These are phyloP conservation scores for Neostethus bicornis DNA, from an alignment of 2,797 vertebrate genomes.

Conservation along the genomic window DNA sequence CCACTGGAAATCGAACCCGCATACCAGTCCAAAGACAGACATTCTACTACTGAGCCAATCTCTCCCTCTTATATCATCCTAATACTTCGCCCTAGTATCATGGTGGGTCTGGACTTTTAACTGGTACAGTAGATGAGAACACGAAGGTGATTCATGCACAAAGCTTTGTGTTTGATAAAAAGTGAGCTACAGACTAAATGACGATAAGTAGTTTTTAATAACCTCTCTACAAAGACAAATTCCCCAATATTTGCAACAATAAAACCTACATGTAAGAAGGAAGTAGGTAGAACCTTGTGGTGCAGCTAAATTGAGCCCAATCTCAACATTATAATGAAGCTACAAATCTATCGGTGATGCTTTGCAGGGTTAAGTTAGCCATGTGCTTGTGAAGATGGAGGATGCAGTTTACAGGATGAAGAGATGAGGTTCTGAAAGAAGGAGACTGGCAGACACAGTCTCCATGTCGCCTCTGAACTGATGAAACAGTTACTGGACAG, in stretches of 20 bases:
- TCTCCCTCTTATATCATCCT: no score
- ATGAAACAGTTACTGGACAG: slow-evolving; percentile 56
- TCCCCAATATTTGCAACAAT: no score
- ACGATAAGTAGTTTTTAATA: slow-evolving; percentile 1
- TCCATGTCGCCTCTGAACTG: slow-evolving; percentile 68
- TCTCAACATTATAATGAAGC: slow-evolving; percentile 38
- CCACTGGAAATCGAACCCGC: no score
- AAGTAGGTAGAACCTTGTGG: not conserved
- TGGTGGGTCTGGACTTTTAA: not conserved
- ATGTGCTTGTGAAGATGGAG: slow-evolving; percentile 44
- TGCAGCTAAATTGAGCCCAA: slow-evolving; percentile 58
- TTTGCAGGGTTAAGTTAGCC: slow-evolving; percentile 64
- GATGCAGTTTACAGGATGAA: slow-evolving; percentile 61
- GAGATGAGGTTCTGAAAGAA: slow-evolving; percentile 97
- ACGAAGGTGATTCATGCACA: slow-evolving; percentile 70
- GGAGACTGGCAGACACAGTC: slow-evolving; percentile 84
- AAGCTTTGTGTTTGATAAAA: slow-evolving; percentile 25
- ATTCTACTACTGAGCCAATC: no score
- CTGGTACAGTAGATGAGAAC: slow-evolving; percentile 25
- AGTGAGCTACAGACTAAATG: slow-evolving; percentile 35
- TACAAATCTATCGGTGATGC: slow-evolving; percentile 45
- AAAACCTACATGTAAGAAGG: no score
- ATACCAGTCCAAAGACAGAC: no score
- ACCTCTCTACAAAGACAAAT: slow-evolving; percentile 3
- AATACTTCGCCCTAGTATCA: no score